Conservation (phyloP, 2,888 invertebrate species). For the Pseudococcus jackbeardsleyi region DNA sequence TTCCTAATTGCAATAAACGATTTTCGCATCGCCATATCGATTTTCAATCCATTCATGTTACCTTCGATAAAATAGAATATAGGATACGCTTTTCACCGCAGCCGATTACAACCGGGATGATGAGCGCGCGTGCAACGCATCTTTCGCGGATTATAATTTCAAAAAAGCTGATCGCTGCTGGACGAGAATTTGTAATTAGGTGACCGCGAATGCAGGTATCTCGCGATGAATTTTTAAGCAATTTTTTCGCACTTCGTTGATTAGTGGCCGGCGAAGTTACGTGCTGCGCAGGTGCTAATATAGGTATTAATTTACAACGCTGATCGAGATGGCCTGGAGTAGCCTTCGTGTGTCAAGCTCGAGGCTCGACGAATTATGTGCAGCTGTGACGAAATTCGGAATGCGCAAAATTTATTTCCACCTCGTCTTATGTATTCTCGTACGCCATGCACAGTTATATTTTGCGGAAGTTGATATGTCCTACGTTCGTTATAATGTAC, state of each 20-base stretch:
- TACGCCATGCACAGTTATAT: no score
- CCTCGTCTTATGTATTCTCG: no score
- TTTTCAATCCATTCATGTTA: not conserved
- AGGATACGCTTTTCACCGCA: not conserved
- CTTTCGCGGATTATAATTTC: not conserved
- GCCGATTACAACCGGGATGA: no score
- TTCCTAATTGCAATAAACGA: conserved; percentile 16
- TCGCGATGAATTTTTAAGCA: not conserved
- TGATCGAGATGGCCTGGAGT: not conserved
- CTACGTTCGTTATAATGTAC: no score
- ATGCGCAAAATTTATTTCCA: no score
- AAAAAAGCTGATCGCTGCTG: not conserved
- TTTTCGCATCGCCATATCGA: conserved; percentile 4
- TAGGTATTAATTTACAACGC: not conserved
- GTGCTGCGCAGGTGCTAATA: not conserved
- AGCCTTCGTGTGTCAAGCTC: not conserved
- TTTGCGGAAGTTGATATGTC: no score
- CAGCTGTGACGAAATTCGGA: not conserved
- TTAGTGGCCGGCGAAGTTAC: not conserved
- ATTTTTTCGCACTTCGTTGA: not conserved
- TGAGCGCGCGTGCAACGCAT: not conserved
- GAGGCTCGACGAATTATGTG: not conserved
- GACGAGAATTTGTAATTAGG: not conserved
- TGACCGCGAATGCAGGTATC: not conserved
- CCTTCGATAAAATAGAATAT: not conserved